Base-by-base conservation (phyloP, 2,888 invertebrate genomes). In the Cephus rjabovi region DNA sequence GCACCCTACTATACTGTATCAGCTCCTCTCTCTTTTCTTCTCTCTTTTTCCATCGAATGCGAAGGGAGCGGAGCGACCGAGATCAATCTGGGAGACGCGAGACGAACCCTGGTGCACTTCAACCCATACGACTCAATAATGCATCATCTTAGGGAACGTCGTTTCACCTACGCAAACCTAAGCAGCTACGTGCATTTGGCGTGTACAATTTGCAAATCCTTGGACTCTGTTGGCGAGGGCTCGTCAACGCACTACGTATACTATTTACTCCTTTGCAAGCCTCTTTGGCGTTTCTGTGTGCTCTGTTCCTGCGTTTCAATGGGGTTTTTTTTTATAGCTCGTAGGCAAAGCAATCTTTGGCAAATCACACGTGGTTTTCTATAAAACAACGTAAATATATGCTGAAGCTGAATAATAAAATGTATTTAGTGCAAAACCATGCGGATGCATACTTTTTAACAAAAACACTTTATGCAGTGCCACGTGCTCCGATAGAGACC, bases 91-190 rank as follows among this genome's bases (percentile, higher is more conserved):
- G 4, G 15, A 15, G 40, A 71, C 75, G 35, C 70, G 77, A 80
- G 77, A 79, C 31, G 75, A 75, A 56, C 70, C 76, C 77, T 40
- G 77, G 69, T 80, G 79, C 81, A 79, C 76, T 81, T 76, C 78
- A 77, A 81, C 76, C 81, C 77, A 75, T 74, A 74, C 79, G 79
- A 86, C 80, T 85, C 81, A 85, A 86, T 85, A 84, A 86, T 86
- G 82, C 81, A 83, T 75, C 77, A 81, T 82, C 77, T 77, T 76
- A 74, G 82, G 77, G 83, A 81, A 77, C 80, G 79, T 83, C 79
- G 81, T 82, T 85, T 81, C 78, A 73, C 79, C 81, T 77, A 78
- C 80, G 81, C 80, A 80, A 56, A 80, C 75, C 77, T 79, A 80
- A 84, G 79, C 77, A 80, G 76, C 73, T 77, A 35, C 34, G 56